Evolutionary conservation across 2,888 invertebrate genomes (phyloP).

Genomic region (Cerastis rubricosa): DNA sequence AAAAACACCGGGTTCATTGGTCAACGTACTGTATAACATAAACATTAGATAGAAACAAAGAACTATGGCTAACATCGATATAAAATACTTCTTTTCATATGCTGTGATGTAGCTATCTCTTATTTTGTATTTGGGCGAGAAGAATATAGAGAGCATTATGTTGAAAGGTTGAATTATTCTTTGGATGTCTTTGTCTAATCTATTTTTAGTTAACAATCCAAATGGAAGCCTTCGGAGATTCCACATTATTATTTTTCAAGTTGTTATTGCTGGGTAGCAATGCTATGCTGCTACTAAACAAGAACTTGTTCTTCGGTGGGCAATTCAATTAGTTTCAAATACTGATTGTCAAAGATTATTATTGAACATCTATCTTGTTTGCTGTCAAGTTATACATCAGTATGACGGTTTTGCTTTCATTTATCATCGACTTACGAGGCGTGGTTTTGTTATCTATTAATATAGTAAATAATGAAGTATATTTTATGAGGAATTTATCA

Average conservation of each 20-base stretch:
- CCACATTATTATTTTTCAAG: not conserved
- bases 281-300: not conserved
- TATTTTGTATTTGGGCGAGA: slow-evolving; percentile 34
- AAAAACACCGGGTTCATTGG: not conserved
- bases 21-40: not conserved
- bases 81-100: slow-evolving; percentile 19
- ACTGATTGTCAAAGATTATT: not conserved
- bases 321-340: not conserved
- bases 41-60: not conserved
- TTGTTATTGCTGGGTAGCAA: not conserved
- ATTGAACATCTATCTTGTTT: not conserved
- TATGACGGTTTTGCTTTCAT: too few relatives aligned
- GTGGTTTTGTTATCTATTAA: too few relatives aligned
- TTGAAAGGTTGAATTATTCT: slow-evolving; percentile 25
- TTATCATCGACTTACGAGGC: too few relatives aligned
- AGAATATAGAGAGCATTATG: not conserved
- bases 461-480: too few relatives aligned
- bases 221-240: too few relatives aligned
- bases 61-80: not conserved
- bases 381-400: too few relatives aligned
- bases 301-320: not conserved
- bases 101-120: slow-evolving; percentile 7
- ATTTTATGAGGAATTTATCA: too few relatives aligned
- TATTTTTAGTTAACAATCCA: not conserved
- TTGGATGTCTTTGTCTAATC: slow-evolving; percentile 2